These are phyloP conservation scores for Clepsis dumicolana DNA, from an alignment of 2,888 invertebrate species.

Conservation along the genomic window DNA sequence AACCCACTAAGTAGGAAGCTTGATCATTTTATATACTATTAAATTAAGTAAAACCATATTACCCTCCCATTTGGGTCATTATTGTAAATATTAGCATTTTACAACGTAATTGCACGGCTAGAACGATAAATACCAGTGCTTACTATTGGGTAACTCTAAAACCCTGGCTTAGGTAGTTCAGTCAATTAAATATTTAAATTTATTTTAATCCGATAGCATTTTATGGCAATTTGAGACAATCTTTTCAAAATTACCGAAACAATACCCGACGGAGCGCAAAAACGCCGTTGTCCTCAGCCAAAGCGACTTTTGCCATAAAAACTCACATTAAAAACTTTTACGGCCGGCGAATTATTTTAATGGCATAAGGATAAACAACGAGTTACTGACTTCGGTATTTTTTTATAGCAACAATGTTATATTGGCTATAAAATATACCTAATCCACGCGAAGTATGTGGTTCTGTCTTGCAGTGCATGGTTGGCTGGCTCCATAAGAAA, in stretches of 20 bases:
- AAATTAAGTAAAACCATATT: too few species aligned
- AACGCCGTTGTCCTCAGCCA: constrained; percentile 15
- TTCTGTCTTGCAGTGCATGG: background rate
- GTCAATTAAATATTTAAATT: constrained; percentile 5
- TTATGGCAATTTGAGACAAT: constrained; percentile 9
- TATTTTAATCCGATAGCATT: background rate
- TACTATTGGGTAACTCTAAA: too few species aligned
- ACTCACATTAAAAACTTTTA: constrained; percentile 41
- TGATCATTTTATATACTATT: too few species aligned
- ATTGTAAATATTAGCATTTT: too few species aligned
- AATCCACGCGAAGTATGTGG: constrained; percentile 1
- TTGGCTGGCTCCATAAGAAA: constrained; percentile 1
- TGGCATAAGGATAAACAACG: constrained; percentile 34
- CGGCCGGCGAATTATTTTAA: constrained; percentile 38
- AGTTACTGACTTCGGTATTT: constrained; percentile 37
- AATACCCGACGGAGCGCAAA: constrained; percentile 13
- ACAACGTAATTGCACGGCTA: too few species aligned
- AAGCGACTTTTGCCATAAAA: constrained; percentile 37
- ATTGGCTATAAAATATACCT: constrained; percentile 22
- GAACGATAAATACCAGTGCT: too few species aligned
- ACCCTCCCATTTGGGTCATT: too few species aligned
- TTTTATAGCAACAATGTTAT: constrained; percentile 38
- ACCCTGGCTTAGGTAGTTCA: background rate
- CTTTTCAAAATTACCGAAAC: constrained; percentile 21
- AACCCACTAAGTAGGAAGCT: too few species aligned